A percentile compares a stretch with the other conserved stretches of the same genome.
Evolutionary conservation across 2,888 invertebrate genomes (phyloP).

Genomic region (Parnassius glacialis): DNA sequence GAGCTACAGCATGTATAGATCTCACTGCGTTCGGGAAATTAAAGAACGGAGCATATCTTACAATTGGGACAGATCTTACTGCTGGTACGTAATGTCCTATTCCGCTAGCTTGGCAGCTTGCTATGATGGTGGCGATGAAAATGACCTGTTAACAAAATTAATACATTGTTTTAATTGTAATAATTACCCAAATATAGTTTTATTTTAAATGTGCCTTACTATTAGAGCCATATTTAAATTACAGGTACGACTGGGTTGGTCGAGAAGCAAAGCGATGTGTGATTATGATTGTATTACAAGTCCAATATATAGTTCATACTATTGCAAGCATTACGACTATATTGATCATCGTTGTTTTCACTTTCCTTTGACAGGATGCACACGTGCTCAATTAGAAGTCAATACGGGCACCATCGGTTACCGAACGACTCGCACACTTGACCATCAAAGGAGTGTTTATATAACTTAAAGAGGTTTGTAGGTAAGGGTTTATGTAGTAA

Average conservation of each 20-base stretch:
- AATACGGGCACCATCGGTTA: slow-evolving; percentile 59
- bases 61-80: slow-evolving; percentile 61
- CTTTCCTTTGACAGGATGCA: slow-evolving; percentile 75
- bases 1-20: slow-evolving; percentile 68
- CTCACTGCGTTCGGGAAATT: slow-evolving; percentile 66
- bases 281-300: slow-evolving; percentile 60
- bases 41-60: slow-evolving; percentile 73
- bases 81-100: slow-evolving; percentile 60
- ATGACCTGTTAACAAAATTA: slow-evolving; percentile 52
- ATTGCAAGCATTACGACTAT: slow-evolving; percentile 74
- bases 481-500: slow-evolving; percentile 38
- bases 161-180: neutral
- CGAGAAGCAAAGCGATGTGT: slow-evolving; percentile 63
- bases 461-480: slow-evolving; percentile 52
- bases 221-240: slow-evolving; percentile 50
- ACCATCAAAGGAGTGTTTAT: slow-evolving; percentile 62
- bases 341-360: slow-evolving; percentile 64
- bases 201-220: neutral
- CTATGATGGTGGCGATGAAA: slow-evolving; percentile 56
- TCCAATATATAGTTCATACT: slow-evolving; percentile 77
- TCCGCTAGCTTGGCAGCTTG: slow-evolving; percentile 69
- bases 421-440: slow-evolving; percentile 57
- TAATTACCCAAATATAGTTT: neutral
- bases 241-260: slow-evolving; percentile 60
- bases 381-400: slow-evolving; percentile 67